These are phyloP conservation scores for Thymallus thymallus DNA, from an alignment of 2,113 vertebrate genomes.

Conservation along the genomic window DNA sequence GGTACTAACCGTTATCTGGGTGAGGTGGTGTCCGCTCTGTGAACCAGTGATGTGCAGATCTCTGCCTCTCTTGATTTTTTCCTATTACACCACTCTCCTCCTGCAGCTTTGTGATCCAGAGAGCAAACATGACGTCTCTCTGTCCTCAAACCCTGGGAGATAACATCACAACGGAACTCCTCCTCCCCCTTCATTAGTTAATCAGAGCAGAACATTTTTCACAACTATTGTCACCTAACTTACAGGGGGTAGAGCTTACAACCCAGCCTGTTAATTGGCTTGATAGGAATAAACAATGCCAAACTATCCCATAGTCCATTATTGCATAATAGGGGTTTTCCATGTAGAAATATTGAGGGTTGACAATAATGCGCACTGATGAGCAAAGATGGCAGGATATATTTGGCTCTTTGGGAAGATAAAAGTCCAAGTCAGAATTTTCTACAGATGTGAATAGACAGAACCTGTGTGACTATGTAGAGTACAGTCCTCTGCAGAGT, in stretches of 20 bases:
- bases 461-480: no score
- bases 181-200: constrained; percentile 73
- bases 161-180: constrained; percentile 43
- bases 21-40: constrained; percentile 32
- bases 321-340: neutral
- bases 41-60: constrained; percentile 38
- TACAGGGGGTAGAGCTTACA: neutral
- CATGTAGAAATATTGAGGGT: no score
- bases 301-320: neutral
- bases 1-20: constrained; percentile 52
- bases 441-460: no score
- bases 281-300: constrained; percentile 7
- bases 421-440: no score
- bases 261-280: neutral
- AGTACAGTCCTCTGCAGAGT: no score
- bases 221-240: constrained; percentile 39
- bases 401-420: no score
- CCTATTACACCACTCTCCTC: constrained; percentile 33
- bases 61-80: constrained; percentile 41
- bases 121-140: constrained; percentile 54
- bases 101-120: constrained; percentile 55
- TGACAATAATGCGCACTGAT: no score
- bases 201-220: constrained; percentile 65
- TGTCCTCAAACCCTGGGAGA: constrained; percentile 69
- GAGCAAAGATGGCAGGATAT: no score